A percentile compares a stretch with the other conserved stretches of the same genome.
Conservation (phyloP, 2,888 invertebrate genomes). For the Sinohyriopsis cumingii region DNA sequence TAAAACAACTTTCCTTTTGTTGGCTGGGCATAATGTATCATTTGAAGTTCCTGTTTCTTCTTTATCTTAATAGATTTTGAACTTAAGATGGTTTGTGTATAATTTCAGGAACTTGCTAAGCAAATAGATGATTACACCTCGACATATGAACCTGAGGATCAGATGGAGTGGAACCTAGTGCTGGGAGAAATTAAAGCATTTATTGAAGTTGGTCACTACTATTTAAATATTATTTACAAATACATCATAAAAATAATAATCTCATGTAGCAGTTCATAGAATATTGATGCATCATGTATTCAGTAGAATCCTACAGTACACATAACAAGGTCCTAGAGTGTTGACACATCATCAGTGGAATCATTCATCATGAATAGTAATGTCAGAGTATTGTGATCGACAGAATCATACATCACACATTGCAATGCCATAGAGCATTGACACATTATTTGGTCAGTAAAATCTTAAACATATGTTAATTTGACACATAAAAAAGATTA, state of each 20-base stretch:
- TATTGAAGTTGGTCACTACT: slow-evolving; percentile 75
- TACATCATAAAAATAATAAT: neutral
- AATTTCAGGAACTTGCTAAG: slow-evolving; percentile 84
- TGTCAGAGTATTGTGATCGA: too few species aligned
- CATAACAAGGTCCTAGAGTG: too few species aligned
- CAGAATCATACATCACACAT: neutral
- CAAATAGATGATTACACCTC: slow-evolving; percentile 96
- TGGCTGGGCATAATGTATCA: too few species aligned
- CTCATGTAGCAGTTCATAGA: neutral
- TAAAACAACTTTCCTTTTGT: too few species aligned
- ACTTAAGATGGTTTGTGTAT: neutral
- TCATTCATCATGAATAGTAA: too few species aligned
- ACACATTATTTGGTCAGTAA: too few species aligned
- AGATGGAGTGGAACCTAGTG: slow-evolving; percentile 95
- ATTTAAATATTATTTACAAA: neutral
- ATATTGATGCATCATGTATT: too few species aligned
- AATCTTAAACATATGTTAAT: too few species aligned
- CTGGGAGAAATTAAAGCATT: slow-evolving; percentile 95
- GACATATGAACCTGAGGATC: slow-evolving; percentile 97
- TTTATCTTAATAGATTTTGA: too few species aligned
- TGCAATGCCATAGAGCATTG: neutral
- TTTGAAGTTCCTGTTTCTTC: too few species aligned
- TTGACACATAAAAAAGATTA: too few species aligned
- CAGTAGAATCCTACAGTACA: too few species aligned
- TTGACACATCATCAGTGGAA: neutral